Conservation (phyloP, 2,888 invertebrate genomes). For the Thelaira solivaga region DNA sequence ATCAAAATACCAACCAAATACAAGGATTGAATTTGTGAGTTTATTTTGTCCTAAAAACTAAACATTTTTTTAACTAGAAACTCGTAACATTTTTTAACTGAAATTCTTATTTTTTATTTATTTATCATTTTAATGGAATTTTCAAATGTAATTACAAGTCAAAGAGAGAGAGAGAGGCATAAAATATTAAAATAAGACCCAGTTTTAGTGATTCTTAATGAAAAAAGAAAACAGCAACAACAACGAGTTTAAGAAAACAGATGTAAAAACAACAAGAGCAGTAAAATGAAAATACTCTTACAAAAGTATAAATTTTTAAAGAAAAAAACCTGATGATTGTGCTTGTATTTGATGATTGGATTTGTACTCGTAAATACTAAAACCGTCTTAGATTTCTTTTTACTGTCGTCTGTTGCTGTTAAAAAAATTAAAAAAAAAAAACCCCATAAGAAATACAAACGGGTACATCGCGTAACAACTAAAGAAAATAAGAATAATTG, state of each 20-base stretch:
- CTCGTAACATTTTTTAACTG: neutral
- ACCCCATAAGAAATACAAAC: neutral
- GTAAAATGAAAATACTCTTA: no score
- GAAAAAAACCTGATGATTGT: neutral
- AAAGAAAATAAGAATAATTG: conserved; percentile 1
- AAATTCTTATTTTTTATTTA: neutral
- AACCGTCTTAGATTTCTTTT: conserved; percentile 23
- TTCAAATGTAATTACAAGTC: conserved; percentile 10
- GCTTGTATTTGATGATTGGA: neutral
- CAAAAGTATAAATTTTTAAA: no score
- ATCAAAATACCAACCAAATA: no score
- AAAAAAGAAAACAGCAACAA: neutral
- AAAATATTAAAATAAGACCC: conserved; percentile 10
- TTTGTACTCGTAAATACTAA: neutral
- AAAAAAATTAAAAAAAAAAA: neutral
- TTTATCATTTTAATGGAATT: no score
- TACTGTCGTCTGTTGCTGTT: conserved; percentile 41
- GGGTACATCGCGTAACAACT: neutral
- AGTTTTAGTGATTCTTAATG: neutral
- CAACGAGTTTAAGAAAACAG: neutral
- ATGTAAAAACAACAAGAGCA: neutral
- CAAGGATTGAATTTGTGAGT: no score
- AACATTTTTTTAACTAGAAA: neutral
- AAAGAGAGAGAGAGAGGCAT: no score
- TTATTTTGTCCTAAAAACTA: no score